Base-by-base conservation (phyloP, 2,888 invertebrate genomes). In the Dicycla oo region DNA sequence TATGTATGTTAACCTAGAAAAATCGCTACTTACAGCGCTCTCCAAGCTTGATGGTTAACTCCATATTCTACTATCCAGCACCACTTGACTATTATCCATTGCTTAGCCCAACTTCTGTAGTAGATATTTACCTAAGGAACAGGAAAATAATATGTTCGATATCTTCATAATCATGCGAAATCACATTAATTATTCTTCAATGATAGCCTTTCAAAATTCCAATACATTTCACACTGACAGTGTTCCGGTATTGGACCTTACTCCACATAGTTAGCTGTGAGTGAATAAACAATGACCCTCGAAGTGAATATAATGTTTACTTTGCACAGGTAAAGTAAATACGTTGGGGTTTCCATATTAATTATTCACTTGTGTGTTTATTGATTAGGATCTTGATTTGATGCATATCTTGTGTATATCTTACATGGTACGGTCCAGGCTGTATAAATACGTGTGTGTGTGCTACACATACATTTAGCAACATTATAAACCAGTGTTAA, bases 241-340 rank as follows among this genome's bases (percentile, higher is more conserved):
- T 51, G 15, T 62, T 30, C 18, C 10, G 8, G 10, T n/a, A 75
- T 34, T 38, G 38, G 38, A 56, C 56, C 56, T 40, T n/a, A 20
- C 15, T 38, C 10, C 45, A 38, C 6, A n/a, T 49, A 40, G n/a
- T 47, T 56, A 38, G 30, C 38, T 40, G 5, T 38, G n/a, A 15
- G 56, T 18, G 13, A 71, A 57, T 72, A 56, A 81, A 69, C 82
- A 83, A 66, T 78, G 80, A 70, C 80, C 75, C 80, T 13, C 68
- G 83, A 75, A 84, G 79, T 80, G 84, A 87, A 89, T 86, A 84
- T 72, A 80, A 76, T 79, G 86, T 78, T 82, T 70, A 81, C 73
- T 23, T 58, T n/a, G 60, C 51, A 70, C 61, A 77, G 67, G 63
- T 63, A 65, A 74, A 71, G 82, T 78, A 83, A 85, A 86, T 80